Base-by-base conservation (phyloP, 1,140 invertebrate species). In the Drusus annulatus region DNA sequence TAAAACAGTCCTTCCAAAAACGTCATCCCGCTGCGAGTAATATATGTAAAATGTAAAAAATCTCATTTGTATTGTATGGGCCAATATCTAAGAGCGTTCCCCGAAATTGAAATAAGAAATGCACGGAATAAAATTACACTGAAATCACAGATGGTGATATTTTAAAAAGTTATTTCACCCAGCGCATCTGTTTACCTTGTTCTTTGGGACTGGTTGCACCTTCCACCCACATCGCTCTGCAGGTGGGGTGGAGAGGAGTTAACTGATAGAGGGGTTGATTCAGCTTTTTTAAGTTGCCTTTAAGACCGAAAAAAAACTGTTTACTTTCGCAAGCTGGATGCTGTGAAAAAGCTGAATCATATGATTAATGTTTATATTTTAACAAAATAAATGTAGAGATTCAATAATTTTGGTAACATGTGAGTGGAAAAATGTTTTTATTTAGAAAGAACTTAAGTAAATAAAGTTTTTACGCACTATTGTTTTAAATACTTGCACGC, bases 161-260 rank as follows among this genome's bases (percentile, higher is more conserved):
- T 74, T 74, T 58, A 74, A 58, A 74, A 74, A 74, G 71, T 74
- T 58, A 74, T 74, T 58, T n/a, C 71, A 28, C 51, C 36, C 15
- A 28, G 17, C 71, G 71, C 71, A 58, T 74, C 71, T 74, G 71
- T 74, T 74, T 74, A 56, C 71, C 71, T 74, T 54, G 71, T 74
- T 58, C 52, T 31, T 65, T 28, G 62, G 21, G 62, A 65, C 25
- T 28, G 62, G 28, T 65, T 65, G 23, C 62, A 65, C 62, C 62
- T 71, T 71, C 68, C 25, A 65, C 62, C 8, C 28, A 19, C 23
- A 23, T 25, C 71, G n/a, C 21, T 13, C 36, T 45, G 36, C 36
- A 45, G 36, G 36, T 45, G 36, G 36, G 36, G 10, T 8, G 45
- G 31, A 52, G 15, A 52, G 50, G 71, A 51, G 15, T 23, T 16